phyloP scores from a whole-genome alignment of 2,797 vertebrate species.

The Acomys russatus region DNA sequence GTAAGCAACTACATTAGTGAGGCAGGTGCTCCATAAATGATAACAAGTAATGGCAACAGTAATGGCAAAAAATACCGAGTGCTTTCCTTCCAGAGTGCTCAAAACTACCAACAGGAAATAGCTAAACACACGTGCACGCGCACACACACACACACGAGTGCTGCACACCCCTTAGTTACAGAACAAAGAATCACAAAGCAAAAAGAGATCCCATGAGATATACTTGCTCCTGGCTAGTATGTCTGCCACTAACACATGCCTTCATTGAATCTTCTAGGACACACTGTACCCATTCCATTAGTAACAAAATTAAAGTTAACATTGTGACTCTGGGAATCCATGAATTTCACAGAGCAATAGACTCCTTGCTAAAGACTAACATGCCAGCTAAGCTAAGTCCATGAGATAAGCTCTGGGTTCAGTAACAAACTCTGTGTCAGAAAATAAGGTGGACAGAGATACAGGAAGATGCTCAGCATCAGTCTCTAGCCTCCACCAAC shows the following conservation, averaged over 20 bases:
- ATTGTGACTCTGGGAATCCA: neutral
- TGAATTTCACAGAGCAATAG: neutral
- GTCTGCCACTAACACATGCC: neutral
- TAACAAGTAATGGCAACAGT: constrained; percentile 72
- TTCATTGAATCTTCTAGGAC: neutral
- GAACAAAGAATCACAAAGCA: constrained; percentile 55
- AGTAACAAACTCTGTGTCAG: no score
- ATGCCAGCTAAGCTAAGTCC: neutral
- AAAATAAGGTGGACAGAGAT: no score
- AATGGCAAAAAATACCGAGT: constrained; percentile 76
- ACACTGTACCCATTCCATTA: neutral
- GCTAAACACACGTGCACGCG: neutral
- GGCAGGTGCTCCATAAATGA: constrained; percentile 42
- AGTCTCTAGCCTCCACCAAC: no score
- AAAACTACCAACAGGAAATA: constrained; percentile 35
- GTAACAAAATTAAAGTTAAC: constrained; percentile 11
- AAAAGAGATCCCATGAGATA: neutral
- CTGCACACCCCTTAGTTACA: neutral
- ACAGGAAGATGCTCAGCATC: no score
- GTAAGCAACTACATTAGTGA: constrained; percentile 60
- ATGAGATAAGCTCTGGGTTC: no score
- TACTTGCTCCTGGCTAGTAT: neutral
- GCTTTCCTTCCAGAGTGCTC: constrained; percentile 49
- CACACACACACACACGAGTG: neutral
- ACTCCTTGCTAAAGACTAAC: constrained; percentile 9